Percentiles rank a stretch among this genome's conserved stretches.
phyloP scores from a whole-genome alignment of 2,113 vertebrate species.

The Oenanthe oenanthe region DNA sequence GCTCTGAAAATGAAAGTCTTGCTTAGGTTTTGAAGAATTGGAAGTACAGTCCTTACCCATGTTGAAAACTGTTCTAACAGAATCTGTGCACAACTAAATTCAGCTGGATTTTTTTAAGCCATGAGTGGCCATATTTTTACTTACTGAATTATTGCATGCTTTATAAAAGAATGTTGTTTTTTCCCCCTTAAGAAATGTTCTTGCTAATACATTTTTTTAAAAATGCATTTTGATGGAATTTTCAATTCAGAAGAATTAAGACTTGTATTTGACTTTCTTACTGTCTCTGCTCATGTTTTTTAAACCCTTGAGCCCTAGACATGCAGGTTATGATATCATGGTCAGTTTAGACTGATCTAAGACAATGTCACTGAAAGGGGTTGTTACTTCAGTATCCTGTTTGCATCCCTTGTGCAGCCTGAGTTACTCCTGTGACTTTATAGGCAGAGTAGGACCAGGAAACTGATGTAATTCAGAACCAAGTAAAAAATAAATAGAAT shows the following conservation, averaged over 20 bases:
- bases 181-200: neutral
- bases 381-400: constrained; percentile 11
- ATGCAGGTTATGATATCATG: neutral
- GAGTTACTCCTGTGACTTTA: neutral
- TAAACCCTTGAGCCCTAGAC: neutral
- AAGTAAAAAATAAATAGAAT: neutral
- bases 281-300: neutral
- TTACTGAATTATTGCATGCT: neutral
- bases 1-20: neutral
- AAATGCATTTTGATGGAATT: neutral
- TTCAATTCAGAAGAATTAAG: neutral
- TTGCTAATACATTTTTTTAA: neutral
- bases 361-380: neutral
- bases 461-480: constrained; percentile 18
- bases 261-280: neutral
- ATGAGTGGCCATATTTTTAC: neutral
- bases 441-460: neutral
- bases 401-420: neutral
- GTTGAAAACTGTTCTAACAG: neutral
- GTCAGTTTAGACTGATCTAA: neutral
- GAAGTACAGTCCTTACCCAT: neutral
- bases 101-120: neutral
- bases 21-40: neutral
- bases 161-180: neutral
- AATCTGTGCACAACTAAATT: neutral